Evolutionary conservation across 2,797 vertebrate genomes (phyloP), one percentile per base, ranked within the genome.

Genomic region (Dendrocincla fuliginosa): DNA sequence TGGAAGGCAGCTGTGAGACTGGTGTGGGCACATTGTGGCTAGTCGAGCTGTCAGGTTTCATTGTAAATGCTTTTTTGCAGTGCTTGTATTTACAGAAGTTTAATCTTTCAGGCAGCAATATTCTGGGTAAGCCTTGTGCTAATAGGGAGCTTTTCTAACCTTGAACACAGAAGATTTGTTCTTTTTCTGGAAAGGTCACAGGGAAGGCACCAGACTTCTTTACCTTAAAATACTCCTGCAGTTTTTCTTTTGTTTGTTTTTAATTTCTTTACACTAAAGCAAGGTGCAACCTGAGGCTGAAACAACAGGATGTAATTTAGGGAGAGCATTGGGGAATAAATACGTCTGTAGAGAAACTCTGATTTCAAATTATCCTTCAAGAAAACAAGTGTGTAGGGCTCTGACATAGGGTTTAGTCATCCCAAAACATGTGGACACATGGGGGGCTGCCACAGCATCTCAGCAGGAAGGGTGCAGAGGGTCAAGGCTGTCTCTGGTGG

Each of bases 71-170:
- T 52, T 90, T 89, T 95, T 91, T 92, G 18, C 5, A 2, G 50
- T 68, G 71, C 78, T 92, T 95, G 10, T 89, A 77, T 95, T 97
- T 96, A 90, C 84, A 79, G 63, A 95, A 89, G 81, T 95, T 91
- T 83, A 90, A 87, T 95, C 87, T 93, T 95, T 96, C 84, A 81
- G 71, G 46, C 86, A 92, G 86, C 92, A 91, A 90, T 95, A 93
- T 94, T 97, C 87, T 80, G 57, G 49, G 52, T 95, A 93, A 96
- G 89, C 87, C 90, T 90, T 96, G 84, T 96, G 92, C 84, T 94
- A 89, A 94, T 83, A 96, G 82, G 68, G 71, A 96, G 87, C 75
- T 96, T 95, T 94, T 94, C 77, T 79, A 91, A 89, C 67, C 80
- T 82, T 63, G 77, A 82, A 55, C 56, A 49, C 9, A 8, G 91